Percentiles rank a stretch among this genome's conserved stretches.
Evolutionary conservation across 2,113 vertebrate species (phyloP).

Genomic region (Megatriorchis doriae): DNA sequence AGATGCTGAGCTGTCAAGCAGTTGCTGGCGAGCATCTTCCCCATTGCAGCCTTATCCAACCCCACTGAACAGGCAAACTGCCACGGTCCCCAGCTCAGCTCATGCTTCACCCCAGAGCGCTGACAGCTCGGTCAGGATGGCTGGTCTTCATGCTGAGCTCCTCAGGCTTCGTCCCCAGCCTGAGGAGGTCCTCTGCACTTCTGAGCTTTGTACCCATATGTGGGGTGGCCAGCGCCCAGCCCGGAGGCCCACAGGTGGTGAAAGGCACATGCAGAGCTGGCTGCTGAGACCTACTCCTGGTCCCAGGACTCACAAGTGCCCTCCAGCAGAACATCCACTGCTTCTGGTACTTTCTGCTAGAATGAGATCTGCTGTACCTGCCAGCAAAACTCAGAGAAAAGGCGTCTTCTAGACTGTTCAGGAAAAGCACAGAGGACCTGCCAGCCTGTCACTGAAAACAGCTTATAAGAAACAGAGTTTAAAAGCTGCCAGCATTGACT

Average conservation of each 20-base stretch:
- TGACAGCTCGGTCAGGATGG: background rate
- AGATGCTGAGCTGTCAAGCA: background rate
- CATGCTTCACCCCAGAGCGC: fast-evolving
- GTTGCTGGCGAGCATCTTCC: fast-evolving
- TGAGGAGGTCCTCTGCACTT: background rate
- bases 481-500: background rate
- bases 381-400: background rate
- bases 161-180: background rate
- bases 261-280: background rate
- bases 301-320: background rate
- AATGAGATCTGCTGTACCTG: background rate
- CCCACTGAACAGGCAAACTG: background rate
- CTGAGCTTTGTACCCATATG: fast-evolving
- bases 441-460: background rate
- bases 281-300: fast-evolving
- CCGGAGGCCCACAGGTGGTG: fast-evolving
- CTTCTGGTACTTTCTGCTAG: background rate
- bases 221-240: fast-evolving
- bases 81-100: background rate
- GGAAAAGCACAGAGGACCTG: background rate
- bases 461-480: background rate
- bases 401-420: background rate
- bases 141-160: background rate
- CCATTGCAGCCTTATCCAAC: background rate
- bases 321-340: background rate